Conservation (phyloP, 2,797 vertebrate genomes). For the Gymnodraco acuticeps region DNA sequence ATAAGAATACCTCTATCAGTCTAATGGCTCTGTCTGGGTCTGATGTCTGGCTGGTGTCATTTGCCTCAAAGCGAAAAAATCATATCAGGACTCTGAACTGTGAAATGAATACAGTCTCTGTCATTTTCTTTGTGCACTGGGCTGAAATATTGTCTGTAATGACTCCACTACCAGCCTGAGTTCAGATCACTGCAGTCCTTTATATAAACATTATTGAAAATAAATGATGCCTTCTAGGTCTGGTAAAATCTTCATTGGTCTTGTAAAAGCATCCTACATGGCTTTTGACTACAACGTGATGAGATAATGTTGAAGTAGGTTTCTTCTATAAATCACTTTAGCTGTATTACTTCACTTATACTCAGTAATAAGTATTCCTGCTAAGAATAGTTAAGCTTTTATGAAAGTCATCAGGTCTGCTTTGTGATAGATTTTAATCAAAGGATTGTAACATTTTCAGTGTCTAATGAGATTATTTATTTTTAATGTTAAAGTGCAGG, state of each 20-base stretch:
- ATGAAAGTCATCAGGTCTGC: background rate
- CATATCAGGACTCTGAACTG: constrained; percentile 53
- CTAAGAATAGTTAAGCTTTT: background rate
- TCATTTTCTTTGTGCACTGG: constrained; percentile 44
- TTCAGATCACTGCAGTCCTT: constrained; percentile 28
- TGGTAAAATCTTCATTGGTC: background rate
- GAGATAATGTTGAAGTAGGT: background rate
- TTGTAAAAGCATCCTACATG: background rate
- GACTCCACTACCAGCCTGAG: constrained; percentile 34
- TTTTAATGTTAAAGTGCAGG: background rate
- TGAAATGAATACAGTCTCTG: constrained; percentile 52
- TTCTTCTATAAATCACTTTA: background rate
- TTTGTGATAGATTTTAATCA: background rate
- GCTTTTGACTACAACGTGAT: constrained; percentile 3
- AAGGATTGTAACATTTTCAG: background rate
- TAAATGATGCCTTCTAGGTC: constrained; percentile 3
- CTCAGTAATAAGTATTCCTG: background rate
- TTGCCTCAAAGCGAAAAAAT: constrained; percentile 26
- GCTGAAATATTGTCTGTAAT: constrained; percentile 41
- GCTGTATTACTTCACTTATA: background rate
- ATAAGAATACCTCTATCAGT: constrained; percentile 38
- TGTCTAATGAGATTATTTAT: background rate
- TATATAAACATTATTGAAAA: constrained; percentile 23
- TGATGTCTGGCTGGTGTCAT: constrained; percentile 23
- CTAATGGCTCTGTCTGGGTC: constrained; percentile 33